Evolutionary conservation across 2,888 invertebrate genomes (phyloP).

Genomic region (Aphidoletes aphidimyza): DNA sequence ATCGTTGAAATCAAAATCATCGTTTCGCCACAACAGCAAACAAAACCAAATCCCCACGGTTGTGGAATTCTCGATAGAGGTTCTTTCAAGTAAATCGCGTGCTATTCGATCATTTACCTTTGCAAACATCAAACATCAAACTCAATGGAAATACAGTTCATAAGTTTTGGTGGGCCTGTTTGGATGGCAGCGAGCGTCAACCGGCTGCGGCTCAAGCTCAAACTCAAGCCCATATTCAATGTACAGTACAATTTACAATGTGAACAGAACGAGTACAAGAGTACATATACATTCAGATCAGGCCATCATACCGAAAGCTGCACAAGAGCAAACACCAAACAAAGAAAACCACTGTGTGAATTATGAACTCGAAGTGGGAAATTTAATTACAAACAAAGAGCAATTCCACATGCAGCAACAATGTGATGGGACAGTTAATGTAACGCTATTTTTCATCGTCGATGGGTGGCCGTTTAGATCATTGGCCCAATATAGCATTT

Average conservation of each 20-base stretch:
- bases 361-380: constrained; percentile 16
- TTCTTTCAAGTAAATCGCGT: constrained; percentile 11
- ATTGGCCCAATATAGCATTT: neutral
- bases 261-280: no score
- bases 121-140: neutral
- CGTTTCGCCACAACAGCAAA: neutral
- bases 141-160: neutral
- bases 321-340: constrained; percentile 1
- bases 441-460: neutral
- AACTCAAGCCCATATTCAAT: no score
- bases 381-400: constrained; percentile 38
- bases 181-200: no score
- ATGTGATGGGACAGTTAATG: neutral
- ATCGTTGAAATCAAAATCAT: neutral
- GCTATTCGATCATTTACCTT: constrained; percentile 36
- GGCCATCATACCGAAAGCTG: neutral
- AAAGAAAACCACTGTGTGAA: constrained; percentile 13
- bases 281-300: no score
- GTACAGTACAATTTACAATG: no score
- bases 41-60: neutral
- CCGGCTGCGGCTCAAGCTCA: no score
- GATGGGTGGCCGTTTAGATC: neutral
- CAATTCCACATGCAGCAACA: neutral
- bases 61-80: neutral
- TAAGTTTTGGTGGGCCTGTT: no score